Evolutionary conservation across 1,140 invertebrate species (phyloP), one percentile per base, ranked within the genome.

Genomic region (Orius laevigatus): DNA sequence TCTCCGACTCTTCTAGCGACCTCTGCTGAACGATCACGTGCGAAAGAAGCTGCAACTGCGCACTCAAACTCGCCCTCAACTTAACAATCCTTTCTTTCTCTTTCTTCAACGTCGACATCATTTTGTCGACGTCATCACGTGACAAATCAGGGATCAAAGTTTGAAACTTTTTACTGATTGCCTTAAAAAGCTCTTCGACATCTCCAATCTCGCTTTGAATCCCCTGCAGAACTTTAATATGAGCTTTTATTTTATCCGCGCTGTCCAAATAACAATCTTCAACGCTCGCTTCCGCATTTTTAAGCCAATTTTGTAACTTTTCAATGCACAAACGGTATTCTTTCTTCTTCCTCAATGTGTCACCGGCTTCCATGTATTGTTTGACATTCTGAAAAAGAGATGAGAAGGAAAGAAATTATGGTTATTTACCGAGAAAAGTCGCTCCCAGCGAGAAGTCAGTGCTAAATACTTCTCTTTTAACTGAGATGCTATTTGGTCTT

Each of bases 21-120:
- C 91, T 85, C 58, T 92, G 82, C 59, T 95, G 88, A 0, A 89
- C 84, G 16, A 91, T 62, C 6, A 94, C 62, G 60, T 92, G 84
- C 55, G 86, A 76, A 60, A 81, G 81, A 10, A 82, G 66, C 58
- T 88, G 81, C 43, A 90, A 63, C 53, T 85, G 79, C 49, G 78
- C 72, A 0, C 85, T 84, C 42, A 90, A 78, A 47, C 78, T 70
- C 5, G 87, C 84, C 40, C 86, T 70, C 5, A 92, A 76, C 57
- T 74, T 74, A 0, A 93, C 81, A 14, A 94, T 65, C 2, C 77
- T 72, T 63, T 93, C 89, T 64, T 89, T 89, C 57, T 92, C 83
- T 57, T 81, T 82, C 61, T 94, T 94, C 18, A 96, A 63, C 1
- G 80, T 80, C 34, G 78, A 75, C 80, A 94, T 86, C 75, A 92